Base-by-base conservation (phyloP, 2,113 vertebrate genomes). In the Prolemur simus region DNA sequence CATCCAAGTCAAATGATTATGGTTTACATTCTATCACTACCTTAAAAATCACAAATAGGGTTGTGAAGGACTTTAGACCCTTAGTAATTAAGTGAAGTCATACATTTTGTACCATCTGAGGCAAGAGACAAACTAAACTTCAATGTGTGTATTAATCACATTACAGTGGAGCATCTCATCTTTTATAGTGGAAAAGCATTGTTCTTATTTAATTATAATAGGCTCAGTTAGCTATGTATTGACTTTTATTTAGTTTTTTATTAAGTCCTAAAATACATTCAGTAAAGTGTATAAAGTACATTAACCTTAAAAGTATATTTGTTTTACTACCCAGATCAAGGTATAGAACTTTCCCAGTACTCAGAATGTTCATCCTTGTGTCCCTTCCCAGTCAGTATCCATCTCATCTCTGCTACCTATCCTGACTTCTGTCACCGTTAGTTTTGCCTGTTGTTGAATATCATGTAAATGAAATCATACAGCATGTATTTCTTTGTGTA, bases 391-490 rank as follows among this genome's bases (percentile, higher is more conserved):
- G 39, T 32, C 23, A 39, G 34, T 63, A 49, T 68, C 34, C 3
- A 15, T 69, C 34, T 86, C 9, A 49, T 6, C 23, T 34, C 42
- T 34, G 71, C n/a, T 71, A 20, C 63, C 12, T 42, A 9, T 60
- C 60, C 5, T 91, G 29, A 58, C 25, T 60, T 84, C 21, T 83
- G 29, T 76, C 21, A 68, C 37, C 37, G 0, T 25, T 82, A 84
- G 64, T 96, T 96, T 93, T 89, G 18, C 64, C 87, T 39, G 1
- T 80, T 87, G 15, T 74, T 94, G 54, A 80, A 45, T 37, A n/a
- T 86, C 47, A 37, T 89, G n/a, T 37, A 78, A 45, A 52, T 93
- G 27, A 27, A 74, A 68, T 89, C 17, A 45, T 84, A 27, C 63
- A 64, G 32, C 32, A 21, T 84, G 27, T 27, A 15, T 54, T 87